Evolutionary conservation across 2,113 vertebrate species (phyloP).

Genomic region (Neotoma lepida): DNA sequence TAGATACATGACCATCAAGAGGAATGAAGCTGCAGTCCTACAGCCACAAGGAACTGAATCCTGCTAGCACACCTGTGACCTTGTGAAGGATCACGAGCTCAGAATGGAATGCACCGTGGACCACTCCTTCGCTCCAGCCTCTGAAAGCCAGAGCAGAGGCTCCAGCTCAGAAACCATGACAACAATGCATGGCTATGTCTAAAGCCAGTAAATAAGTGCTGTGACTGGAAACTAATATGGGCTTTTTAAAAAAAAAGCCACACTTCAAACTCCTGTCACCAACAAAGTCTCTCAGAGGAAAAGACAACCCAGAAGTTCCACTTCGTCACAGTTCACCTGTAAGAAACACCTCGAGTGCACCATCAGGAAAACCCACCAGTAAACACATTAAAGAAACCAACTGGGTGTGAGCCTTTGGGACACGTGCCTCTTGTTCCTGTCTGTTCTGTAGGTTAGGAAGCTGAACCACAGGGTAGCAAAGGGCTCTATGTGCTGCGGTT

Average conservation of each 20-base stretch:
- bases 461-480: background rate
- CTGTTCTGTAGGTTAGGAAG: background rate
- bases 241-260: background rate
- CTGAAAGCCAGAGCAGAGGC: background rate
- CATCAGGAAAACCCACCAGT: background rate
- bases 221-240: background rate
- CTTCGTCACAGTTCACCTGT: background rate
- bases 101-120: background rate
- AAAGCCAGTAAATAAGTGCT: background rate
- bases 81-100: background rate
- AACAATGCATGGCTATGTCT: background rate
- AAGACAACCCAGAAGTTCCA: background rate
- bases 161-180: background rate
- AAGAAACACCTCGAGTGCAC: background rate
- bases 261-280: background rate
- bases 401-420: slow-evolving; percentile 36
- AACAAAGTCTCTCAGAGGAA: background rate
- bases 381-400: slow-evolving; percentile 32
- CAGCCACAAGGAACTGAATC: background rate
- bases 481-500: background rate
- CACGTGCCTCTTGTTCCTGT: background rate
- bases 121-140: background rate
- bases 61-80: background rate
- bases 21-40: background rate
- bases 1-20: background rate